These are phyloP conservation scores for Linurgus olivaceus DNA, from an alignment of 2,797 vertebrate genomes.

Conservation along the genomic window DNA sequence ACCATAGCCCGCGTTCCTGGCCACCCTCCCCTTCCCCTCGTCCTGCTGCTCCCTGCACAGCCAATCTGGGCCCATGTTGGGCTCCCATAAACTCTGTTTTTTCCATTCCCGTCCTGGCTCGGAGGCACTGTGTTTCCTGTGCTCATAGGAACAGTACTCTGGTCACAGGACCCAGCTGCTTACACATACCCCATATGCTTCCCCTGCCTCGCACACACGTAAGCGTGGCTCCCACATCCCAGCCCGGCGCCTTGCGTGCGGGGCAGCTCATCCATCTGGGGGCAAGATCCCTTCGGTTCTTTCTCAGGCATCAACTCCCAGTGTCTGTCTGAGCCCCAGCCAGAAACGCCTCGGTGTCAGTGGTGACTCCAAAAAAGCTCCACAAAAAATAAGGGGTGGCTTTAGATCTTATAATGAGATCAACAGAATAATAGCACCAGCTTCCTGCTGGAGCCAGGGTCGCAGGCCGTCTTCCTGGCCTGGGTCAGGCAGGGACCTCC, in stretches of 20 bases:
- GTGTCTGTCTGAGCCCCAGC: slow-evolving; percentile 37
- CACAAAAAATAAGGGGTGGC: neutral
- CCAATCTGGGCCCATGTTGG: slow-evolving; percentile 59
- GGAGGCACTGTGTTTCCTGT: slow-evolving; percentile 64
- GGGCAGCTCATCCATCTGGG: slow-evolving; percentile 65
- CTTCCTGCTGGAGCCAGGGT: slow-evolving; percentile 65
- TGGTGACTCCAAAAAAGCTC: slow-evolving; percentile 20
- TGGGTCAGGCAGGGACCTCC: slow-evolving; percentile 26
- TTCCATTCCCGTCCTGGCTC: slow-evolving; percentile 64
- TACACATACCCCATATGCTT: slow-evolving; percentile 68
- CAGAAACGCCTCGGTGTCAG: slow-evolving; percentile 39
- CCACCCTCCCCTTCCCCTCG: slow-evolving; percentile 43
- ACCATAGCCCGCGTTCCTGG: neutral
- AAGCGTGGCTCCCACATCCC: slow-evolving; percentile 59
- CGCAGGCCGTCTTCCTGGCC: slow-evolving; percentile 33
- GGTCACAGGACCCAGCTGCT: slow-evolving; percentile 71
- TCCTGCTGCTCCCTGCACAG: slow-evolving; percentile 3
- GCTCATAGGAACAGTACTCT: slow-evolving; percentile 67
- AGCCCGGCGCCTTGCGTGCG: slow-evolving; percentile 41
- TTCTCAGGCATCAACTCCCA: slow-evolving; percentile 41
- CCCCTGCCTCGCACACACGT: slow-evolving; percentile 58
- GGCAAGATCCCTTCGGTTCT: slow-evolving; percentile 48
- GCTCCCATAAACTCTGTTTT: slow-evolving; percentile 69
- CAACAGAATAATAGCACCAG: slow-evolving; percentile 65
- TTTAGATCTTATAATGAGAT: slow-evolving; percentile 62